Evolutionary conservation across 2,797 vertebrate genomes (phyloP).

Genomic region (Pampus argenteus): DNA sequence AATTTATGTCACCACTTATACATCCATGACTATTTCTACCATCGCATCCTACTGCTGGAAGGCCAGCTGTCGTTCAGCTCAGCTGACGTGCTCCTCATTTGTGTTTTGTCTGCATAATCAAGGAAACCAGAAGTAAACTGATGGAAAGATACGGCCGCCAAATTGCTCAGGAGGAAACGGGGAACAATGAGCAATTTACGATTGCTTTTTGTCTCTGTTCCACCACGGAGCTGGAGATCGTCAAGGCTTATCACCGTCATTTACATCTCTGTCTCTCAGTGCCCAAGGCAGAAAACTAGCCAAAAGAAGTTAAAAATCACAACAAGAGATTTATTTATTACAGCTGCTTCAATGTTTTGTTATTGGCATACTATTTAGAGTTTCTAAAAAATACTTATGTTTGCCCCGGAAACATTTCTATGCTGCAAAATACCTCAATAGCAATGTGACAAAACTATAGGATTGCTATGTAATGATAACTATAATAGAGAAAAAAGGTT

Average conservation of each 20-base stretch:
- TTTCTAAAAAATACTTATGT: background rate
- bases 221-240: constrained; percentile 46
- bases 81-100: constrained; percentile 58
- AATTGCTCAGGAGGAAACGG: constrained; percentile 82
- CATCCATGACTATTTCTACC: constrained; percentile 20
- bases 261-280: constrained; percentile 60
- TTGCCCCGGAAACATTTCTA: background rate
- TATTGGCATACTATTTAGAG: background rate
- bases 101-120: constrained; percentile 90
- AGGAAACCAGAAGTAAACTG: constrained; percentile 83
- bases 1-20: constrained; percentile 43
- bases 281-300: constrained; percentile 25
- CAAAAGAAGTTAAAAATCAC: background rate
- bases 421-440: background rate
- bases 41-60: constrained; percentile 30
- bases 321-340: background rate
- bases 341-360: too few species aligned
- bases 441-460: background rate
- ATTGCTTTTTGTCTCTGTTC: constrained; percentile 53
- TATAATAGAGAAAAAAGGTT: background rate
- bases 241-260: constrained; percentile 67
- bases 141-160: constrained; percentile 81
- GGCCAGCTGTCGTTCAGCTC: constrained; percentile 59
- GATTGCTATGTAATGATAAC: background rate
- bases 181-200: constrained; percentile 84